Evolutionary conservation across 2,888 invertebrate genomes (phyloP).

Genomic region (Pyrrhia umbra): DNA sequence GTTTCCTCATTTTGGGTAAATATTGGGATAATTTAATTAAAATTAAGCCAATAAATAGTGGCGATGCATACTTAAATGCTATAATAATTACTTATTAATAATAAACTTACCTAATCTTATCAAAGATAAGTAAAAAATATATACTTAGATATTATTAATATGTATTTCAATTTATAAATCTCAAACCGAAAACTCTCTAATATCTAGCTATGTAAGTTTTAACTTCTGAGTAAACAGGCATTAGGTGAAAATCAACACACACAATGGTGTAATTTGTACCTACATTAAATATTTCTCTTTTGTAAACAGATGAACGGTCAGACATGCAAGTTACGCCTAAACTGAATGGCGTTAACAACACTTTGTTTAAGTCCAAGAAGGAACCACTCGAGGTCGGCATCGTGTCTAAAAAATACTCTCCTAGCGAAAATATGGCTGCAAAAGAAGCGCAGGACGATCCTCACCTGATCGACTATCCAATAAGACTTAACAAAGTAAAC

Average conservation of each 20-base stretch:
- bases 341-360: slow-evolving; percentile 53
- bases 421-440: slow-evolving; percentile 51
- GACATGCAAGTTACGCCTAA: slow-evolving; percentile 68
- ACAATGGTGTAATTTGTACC: background rate
- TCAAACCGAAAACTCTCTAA: too few relatives aligned
- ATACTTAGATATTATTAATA: too few relatives aligned
- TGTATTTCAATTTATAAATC: too few relatives aligned
- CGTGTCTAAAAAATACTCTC: slow-evolving; percentile 69
- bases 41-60: too few relatives aligned
- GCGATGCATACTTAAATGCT: too few relatives aligned
- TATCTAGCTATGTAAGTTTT: too few relatives aligned
- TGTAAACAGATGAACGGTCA: slow-evolving; percentile 76
- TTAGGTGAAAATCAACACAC: too few relatives aligned
- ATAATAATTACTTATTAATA: too few relatives aligned
- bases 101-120: too few relatives aligned
- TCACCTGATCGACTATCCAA: slow-evolving; percentile 66
- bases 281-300: background rate
- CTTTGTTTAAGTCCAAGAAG: slow-evolving; percentile 69
- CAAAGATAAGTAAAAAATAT: too few relatives aligned
- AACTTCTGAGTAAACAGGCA: too few relatives aligned
- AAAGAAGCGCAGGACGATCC: slow-evolving; percentile 32
- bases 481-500: slow-evolving; percentile 76
- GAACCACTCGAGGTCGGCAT: slow-evolving; percentile 47
- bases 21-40: too few relatives aligned
- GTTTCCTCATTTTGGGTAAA: slow-evolving; percentile 88